Base-by-base conservation (phyloP, 2,113 vertebrate species). In the Campylomormyrus tamandua region DNA sequence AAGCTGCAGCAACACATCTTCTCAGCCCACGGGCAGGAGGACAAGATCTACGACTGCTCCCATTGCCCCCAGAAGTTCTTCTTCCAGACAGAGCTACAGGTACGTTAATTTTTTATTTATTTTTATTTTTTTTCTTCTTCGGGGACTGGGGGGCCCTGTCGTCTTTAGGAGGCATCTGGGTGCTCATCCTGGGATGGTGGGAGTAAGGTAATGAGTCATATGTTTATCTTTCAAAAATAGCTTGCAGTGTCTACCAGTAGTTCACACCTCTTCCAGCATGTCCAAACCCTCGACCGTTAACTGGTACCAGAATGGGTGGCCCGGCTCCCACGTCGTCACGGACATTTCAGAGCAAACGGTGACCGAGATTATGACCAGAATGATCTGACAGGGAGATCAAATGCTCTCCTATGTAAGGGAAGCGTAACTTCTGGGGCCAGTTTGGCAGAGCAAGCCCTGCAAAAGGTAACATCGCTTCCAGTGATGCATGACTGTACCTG, bases 31-130 rank as follows among this genome's bases (percentile, higher is more conserved):
- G 98, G 98, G 92, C 98, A 99, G 95, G 98, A 99, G 93, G 98
- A 99, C 95, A 99, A 99, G 96, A 99, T 99, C 96, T 99, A 99
- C 90, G 98, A 99, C 96, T 99, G 98, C 95, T 97, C 98, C 31
- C 98, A 98, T 93, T 99, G 98, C 92, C 98, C 98, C 24, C 98
- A 99, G 96, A 99, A 99, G 97, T 99, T 99, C 96, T 99, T 99
- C 97, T 99, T 99, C 95, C 98, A 99, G 95, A 99, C 98, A 93
- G 98, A 99, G 96, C 96, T 99, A 95, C 98, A 99, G 98, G 98
- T 99, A 97, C 94, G 95, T 53, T 5, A 1, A 19, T 24, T 58
- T 10, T 39, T 24, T 21, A 49, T 42, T 42, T 17, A 53, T n/a
- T n/a, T n/a, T 39, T 2, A n/a, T 8, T 62, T 66, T 0, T 27